These are phyloP conservation scores for Odontesthes bonariensis DNA, from an alignment of 2,113 vertebrate species.

Conservation along the genomic window DNA sequence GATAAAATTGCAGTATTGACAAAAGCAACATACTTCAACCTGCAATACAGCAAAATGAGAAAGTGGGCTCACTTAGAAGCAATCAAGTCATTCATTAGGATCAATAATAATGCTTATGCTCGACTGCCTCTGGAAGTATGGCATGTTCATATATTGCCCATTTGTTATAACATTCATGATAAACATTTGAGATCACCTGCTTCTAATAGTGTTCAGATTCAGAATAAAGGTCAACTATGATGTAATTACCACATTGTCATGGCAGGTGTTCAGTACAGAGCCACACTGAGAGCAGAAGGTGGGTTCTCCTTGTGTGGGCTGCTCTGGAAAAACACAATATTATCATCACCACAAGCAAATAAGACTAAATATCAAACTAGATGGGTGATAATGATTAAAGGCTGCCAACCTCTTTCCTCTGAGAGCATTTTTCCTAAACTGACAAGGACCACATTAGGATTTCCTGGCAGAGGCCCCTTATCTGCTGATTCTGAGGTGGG, in stretches of 20 bases:
- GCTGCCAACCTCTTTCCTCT: slow-evolving; percentile 70
- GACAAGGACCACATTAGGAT: slow-evolving; percentile 81
- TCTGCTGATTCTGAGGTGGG: slow-evolving; percentile 35
- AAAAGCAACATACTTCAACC: slow-evolving; percentile 77
- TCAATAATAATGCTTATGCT: slow-evolving; percentile 10
- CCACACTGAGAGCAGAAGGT: slow-evolving; percentile 67
- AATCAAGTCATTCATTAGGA: slow-evolving; percentile 1
- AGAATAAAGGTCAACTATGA: not conserved
- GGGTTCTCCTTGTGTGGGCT: slow-evolving; percentile 51
- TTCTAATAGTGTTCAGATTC: not conserved
- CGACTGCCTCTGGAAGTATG: not conserved
- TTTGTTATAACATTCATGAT: not conserved
- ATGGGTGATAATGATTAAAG: slow-evolving; percentile 5
- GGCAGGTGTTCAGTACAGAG: slow-evolving; percentile 66
- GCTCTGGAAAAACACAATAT: slow-evolving; percentile 60
- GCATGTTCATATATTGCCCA: not conserved
- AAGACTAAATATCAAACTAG: not conserved
- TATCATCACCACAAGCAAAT: not conserved
- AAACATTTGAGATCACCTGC: slow-evolving; percentile 3
- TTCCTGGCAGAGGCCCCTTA: slow-evolving; percentile 68
- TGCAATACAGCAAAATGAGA: slow-evolving; percentile 20
- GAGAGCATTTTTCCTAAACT: slow-evolving; percentile 75
- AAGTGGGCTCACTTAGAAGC: not conserved
- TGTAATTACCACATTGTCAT: slow-evolving; percentile 68
- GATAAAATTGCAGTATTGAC: slow-evolving; percentile 35